Evolutionary conservation across 2,888 invertebrate species (phyloP), one percentile per base, ranked within the genome.

Genomic region (Allacma fusca): DNA sequence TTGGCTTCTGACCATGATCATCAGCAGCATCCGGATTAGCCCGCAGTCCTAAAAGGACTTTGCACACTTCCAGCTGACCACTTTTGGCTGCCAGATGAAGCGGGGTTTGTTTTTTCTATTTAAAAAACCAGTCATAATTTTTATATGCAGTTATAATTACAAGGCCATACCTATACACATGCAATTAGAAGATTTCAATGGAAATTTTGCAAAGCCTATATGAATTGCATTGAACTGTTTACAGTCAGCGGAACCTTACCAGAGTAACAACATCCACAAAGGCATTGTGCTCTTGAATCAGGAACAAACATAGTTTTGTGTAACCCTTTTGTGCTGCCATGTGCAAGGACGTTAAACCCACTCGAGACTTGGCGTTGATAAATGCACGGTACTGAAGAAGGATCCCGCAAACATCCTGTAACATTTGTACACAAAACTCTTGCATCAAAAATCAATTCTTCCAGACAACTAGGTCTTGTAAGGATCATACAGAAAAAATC

Each of bases 381-480:
- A 98, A 99, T 0, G 99, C 98, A 88, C 98, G 98, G 88, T 97
- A 94, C 71, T 94, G 93, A 59, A 99, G 97, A 91, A 5, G 97
- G 97, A 88, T 98, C 97, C 29, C 97, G 80, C 82, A 83, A 13
- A 84, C 83, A 71, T 83, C 83, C 83, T 84, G 50, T 50, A 50
- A 19, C 50, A 50, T 50, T 50, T 50, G 5, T 16, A 50, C 16
- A 50, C 4, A 19, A 13, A 50, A 50, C 4, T 16, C n/a, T 50
- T 50, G 50, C 50, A 50, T 50, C 19, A 13, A 50, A 50, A 50
- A 50, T 19, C n/a, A 12, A 19, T 13, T 50, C n/a, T 50, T 13
- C 23, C 12, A 72, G 59, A 16, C 1, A n/a, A 72, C 24, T 26
- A 26, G 24, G 9, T n/a, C n/a, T n/a, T n/a, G n/a, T n/a, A n/a